phyloP scores from a whole-genome alignment of 2,113 vertebrate genomes.

The Anhinga rufa region DNA sequence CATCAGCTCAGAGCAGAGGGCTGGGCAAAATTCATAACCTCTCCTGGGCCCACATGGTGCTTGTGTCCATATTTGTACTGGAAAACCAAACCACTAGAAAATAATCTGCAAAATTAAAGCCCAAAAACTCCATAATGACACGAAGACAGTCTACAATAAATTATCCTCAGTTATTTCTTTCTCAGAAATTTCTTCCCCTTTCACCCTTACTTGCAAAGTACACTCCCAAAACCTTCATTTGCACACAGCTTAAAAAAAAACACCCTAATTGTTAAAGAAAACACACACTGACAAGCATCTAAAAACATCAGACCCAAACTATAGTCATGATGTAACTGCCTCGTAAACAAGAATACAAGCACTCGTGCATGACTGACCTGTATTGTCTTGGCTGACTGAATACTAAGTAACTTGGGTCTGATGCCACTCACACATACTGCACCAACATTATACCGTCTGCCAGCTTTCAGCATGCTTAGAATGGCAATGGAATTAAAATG shows the following conservation, averaged over 20 bases:
- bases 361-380: rapidly evolving
- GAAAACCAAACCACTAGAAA: not conserved
- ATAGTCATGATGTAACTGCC: not conserved
- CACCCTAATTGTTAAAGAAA: not conserved
- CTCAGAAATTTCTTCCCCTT: not conserved
- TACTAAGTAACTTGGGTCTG: not conserved
- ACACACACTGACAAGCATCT: not conserved
- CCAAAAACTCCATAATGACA: not conserved
- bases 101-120: not conserved
- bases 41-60: not conserved
- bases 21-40: not conserved
- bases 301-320: not conserved
- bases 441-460: not conserved
- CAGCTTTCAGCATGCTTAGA: not conserved
- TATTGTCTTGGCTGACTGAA: not conserved
- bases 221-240: not conserved
- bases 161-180: not conserved
- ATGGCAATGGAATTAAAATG: not conserved
- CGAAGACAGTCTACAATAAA: not conserved
- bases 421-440: not conserved
- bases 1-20: not conserved
- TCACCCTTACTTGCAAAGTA: not conserved
- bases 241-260: not conserved
- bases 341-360: not conserved
- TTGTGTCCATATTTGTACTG: not conserved